A percentile compares a stretch with the other conserved stretches of the same genome.
Conservation (phyloP, 2,797 vertebrate genomes). For the Sarcoramphus papa region DNA sequence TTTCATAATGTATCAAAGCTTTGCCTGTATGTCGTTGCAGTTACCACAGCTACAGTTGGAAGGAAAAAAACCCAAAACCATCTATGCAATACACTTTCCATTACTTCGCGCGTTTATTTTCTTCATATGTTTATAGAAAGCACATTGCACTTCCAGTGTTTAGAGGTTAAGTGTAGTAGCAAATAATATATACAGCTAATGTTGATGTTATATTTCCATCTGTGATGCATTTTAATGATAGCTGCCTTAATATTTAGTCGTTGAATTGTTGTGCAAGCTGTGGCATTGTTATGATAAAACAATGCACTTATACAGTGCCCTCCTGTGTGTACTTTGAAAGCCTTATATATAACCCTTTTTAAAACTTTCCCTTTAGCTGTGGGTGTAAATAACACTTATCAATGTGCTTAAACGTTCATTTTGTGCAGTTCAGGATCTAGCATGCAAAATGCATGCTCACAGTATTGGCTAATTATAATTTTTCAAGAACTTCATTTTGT, state of each 20-base stretch:
- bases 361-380: background rate
- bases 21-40: background rate
- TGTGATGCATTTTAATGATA: background rate
- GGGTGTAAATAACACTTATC: background rate
- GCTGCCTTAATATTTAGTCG: background rate
- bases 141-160: background rate
- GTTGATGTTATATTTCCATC: background rate
- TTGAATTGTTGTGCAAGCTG: background rate
- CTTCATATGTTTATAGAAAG: accelerated
- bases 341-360: background rate
- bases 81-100: background rate
- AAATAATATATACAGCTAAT: accelerated
- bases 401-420: background rate
- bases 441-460: background rate
- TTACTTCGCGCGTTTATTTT: background rate
- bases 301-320: background rate
- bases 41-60: background rate
- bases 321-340: background rate
- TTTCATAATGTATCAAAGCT: background rate
- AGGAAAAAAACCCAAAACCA: no score
- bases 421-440: background rate
- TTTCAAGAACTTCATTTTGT: background rate
- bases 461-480: background rate
- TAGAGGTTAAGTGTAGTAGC: background rate
- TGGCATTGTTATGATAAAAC: background rate